phyloP scores from a whole-genome alignment of 2,888 invertebrate species.

The Argynnis bischoffii region DNA sequence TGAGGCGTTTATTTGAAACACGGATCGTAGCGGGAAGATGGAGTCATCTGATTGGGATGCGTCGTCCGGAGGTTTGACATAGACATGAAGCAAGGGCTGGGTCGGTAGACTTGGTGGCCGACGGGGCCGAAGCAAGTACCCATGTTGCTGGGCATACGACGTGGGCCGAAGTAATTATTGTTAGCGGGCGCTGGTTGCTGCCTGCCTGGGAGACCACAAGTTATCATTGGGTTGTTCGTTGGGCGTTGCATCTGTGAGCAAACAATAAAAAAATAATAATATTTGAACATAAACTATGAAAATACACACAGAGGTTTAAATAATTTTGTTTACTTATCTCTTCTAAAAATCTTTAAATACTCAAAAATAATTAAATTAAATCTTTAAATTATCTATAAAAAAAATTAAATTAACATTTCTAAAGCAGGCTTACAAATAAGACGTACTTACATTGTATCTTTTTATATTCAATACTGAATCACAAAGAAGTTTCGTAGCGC shows the following conservation, averaged over 20 bases:
- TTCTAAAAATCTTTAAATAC: no score
- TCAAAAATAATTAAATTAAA: no score
- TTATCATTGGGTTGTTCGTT: slow-evolving; percentile 47
- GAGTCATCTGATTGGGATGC: slow-evolving; percentile 41
- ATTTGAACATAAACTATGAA: slow-evolving; percentile 4
- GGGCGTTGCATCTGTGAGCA: slow-evolving; percentile 65
- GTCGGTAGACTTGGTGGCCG: slow-evolving; percentile 45
- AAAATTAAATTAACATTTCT: no score
- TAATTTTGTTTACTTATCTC: background rate
- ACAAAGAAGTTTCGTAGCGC: no score
- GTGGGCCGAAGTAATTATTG: slow-evolving; percentile 8
- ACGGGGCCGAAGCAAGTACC: slow-evolving; percentile 43
- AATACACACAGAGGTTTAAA: background rate
- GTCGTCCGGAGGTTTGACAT: slow-evolving; percentile 51
- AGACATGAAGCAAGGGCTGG: slow-evolving; percentile 58
- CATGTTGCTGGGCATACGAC: slow-evolving; percentile 27
- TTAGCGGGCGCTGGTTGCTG: slow-evolving; percentile 13
- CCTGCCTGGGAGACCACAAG: slow-evolving; percentile 32
- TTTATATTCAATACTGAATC: no score
- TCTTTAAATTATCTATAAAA: no score
- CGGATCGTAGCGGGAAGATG: slow-evolving; percentile 41
- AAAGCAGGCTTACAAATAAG: no score
- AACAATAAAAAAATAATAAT: slow-evolving; percentile 18
- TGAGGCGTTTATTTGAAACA: slow-evolving; percentile 40
- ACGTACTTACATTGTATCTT: no score